Conservation (phyloP, 1,140 invertebrate genomes). For the Gryon sp. region DNA sequence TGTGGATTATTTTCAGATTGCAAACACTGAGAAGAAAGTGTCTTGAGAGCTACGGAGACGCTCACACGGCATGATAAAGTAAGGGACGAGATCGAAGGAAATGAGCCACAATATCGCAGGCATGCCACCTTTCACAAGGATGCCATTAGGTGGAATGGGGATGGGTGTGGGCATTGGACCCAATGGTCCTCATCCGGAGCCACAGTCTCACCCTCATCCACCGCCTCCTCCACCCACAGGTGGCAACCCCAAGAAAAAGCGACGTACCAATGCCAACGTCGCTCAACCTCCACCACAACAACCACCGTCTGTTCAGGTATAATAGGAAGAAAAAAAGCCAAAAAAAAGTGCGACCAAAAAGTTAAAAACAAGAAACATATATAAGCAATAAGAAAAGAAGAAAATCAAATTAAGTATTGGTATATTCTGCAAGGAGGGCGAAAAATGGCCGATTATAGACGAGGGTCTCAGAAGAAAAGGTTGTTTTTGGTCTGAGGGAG, state of each 20-base stretch:
- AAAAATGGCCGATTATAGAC: no score
- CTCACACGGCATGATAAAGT: conserved; percentile 77
- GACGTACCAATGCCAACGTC: conserved; percentile 79
- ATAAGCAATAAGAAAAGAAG: no score
- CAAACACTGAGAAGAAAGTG: conserved; percentile 9
- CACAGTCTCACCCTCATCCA: conserved; percentile 78
- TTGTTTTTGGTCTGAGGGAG: no score
- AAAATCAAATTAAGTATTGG: no score
- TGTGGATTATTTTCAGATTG: conserved; percentile 8
- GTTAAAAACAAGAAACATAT: no score
- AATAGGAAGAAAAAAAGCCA: not conserved
- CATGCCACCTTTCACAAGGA: conserved; percentile 80
- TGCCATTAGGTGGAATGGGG: conserved; percentile 79
- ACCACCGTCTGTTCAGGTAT: conserved; percentile 78
- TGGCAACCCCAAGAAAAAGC: conserved; percentile 83
- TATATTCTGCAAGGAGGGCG: no score
- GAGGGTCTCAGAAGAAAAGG: no score
- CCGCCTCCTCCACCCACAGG: conserved; percentile 78
- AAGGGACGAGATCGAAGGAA: conserved; percentile 75
- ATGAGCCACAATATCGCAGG: conserved; percentile 80
- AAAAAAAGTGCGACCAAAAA: no score
- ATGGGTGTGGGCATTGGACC: conserved; percentile 78
- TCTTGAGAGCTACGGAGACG: conserved; percentile 61
- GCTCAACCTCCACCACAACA: conserved; percentile 78
- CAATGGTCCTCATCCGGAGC: conserved; percentile 79